Evolutionary conservation across 2,888 invertebrate species (phyloP), one percentile per base, ranked within the genome.

Genomic region (Flexamia atlantica): DNA sequence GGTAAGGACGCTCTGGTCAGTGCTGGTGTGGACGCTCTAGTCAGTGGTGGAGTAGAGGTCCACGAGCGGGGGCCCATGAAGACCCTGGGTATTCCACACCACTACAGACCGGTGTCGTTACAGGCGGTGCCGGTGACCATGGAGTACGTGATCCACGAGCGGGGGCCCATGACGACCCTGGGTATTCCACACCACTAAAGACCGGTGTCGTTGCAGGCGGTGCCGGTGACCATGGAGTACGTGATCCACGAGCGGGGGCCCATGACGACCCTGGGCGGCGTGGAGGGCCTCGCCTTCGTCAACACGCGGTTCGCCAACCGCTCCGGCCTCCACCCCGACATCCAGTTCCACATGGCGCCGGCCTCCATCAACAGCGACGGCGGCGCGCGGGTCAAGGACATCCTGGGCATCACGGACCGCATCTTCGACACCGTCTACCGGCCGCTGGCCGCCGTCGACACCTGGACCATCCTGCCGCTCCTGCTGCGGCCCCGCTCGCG

Each of bases 291-390:
- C 81, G 97, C 95, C 0, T 97, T 97, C 89, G 94, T 97, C 0
- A 96, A 96, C 87, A 97, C 97, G 0, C 95, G 94, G 85, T 96
- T 94, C 87, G 97, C 96, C 0, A 97, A 97, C 88, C 91, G 92
- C 76, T 93, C 95, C 0, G 93, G 94, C 0, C 92, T 94, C 85
- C 96, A 96, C 93, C 97, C 97, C 0, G 97, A 98, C 88, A 94
- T 98, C 70, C 97, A 98, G 88, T 96, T 97, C 88, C 97, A 98
- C 88, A 97, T 98, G 95, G 97, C 97, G 0, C 97, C 97, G 0
- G 97, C 97, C 0, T 96, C 96, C 0, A 94, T 97, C 57, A 95
- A 95, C 84, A 96, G 96, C 0, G 97, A 97, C 88, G 94, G 93
- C 83, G 95, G 95, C 0, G 93, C 93, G 81, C 91, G 97, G 88